Base-by-base conservation (phyloP, 2,888 invertebrate species). In the Apamea anceps region DNA sequence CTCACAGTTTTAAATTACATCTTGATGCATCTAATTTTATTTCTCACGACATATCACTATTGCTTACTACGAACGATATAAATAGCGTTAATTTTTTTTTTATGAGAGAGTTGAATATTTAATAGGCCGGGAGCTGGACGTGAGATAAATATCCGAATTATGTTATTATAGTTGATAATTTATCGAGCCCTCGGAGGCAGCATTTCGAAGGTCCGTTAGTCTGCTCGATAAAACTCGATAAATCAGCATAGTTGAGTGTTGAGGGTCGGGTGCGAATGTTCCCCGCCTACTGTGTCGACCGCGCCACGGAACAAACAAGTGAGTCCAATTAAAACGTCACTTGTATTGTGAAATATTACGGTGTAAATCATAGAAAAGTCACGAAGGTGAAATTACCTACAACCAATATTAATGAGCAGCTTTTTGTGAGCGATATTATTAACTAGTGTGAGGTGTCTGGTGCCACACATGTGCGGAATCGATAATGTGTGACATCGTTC, bases 301-400 rank as follows among this genome's bases (percentile, higher is more conserved):
- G 72, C 77, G 77, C 62, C 80, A 72, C 84, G 86, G 84, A 86
- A 90, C 77, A 85, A 87, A 87, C 84, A 86, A 83, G 79, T 72
- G 76, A 71, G 73, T 66, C 84, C 90, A 88, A 92, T 91, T 90
- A 91, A 85, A 86, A 84, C 84, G 91, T 89, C 91, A 84, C 80
- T 85, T 88, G 77, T 85, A 77, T 77, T 85, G 82, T 91, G 88
- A 90, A 89, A 84, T 90, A 92, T 88, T 87, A 79, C 86, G 71
- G 76, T 81, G 84, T 90, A 87, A 89, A 89, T 91, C 87, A 89
- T 80, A 86, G 74, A 84, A 87, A 85, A 89, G 87, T 88, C 91
- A 90, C 89, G 90, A 86, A 89, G 75, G 84, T 51, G 84, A 87
- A 91, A 91, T 88, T 89, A 87, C 80, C 71, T 79, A 72, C 77